phyloP scores from a whole-genome alignment of 2,888 invertebrate genomes.

The Drosophila kanekoi region DNA sequence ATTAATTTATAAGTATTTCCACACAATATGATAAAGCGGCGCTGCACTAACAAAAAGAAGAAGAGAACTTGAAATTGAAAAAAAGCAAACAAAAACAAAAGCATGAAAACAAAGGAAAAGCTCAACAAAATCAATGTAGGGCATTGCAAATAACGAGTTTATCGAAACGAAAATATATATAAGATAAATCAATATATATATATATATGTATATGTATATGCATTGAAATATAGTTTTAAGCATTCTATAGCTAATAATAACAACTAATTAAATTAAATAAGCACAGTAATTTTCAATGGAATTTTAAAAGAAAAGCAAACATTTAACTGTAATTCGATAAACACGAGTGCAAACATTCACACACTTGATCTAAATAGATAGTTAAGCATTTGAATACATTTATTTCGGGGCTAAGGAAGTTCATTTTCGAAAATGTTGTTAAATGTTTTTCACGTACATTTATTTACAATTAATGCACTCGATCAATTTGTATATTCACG shows the following conservation, averaged over 20 bases:
- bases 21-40: constrained; percentile 38
- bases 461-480: constrained; percentile 42
- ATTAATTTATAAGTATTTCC: constrained; percentile 61
- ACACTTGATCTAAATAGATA: constrained; percentile 15
- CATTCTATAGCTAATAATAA: constrained; percentile 38
- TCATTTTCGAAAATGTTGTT: constrained; percentile 24
- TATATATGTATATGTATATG: constrained; percentile 14
- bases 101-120: constrained; percentile 24
- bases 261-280: constrained; percentile 13
- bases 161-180: constrained; percentile 7
- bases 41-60: constrained; percentile 34
- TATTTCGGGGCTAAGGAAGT: constrained; percentile 27
- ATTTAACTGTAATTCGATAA: constrained; percentile 9
- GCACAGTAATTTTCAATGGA: constrained; percentile 31
- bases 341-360: constrained; percentile 19
- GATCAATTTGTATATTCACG: constrained; percentile 32
- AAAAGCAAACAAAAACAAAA: constrained; percentile 15
- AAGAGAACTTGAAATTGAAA: constrained; percentile 3
- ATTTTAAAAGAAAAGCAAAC: constrained; percentile 27
- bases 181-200: constrained; percentile 8
- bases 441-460: constrained; percentile 23
- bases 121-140: constrained; percentile 36
- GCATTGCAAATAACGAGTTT: constrained; percentile 43
- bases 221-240: constrained; percentile 44
- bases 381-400: constrained; percentile 20